Conservation (phyloP, 2,113 vertebrate genomes). For the Rhea americana region DNA sequence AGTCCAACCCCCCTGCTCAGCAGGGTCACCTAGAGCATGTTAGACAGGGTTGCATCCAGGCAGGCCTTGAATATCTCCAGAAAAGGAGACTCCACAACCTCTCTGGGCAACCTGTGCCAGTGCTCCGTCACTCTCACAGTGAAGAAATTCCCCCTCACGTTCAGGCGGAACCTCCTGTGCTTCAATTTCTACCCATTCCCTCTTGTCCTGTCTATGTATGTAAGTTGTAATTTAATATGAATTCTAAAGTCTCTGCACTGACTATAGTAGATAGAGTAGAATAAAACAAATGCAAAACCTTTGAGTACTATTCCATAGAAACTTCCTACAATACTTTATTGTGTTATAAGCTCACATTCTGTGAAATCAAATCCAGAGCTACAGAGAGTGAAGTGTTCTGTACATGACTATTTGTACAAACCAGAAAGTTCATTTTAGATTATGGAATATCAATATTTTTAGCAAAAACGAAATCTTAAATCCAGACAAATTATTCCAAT, state of each 20-base stretch:
- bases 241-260: background rate
- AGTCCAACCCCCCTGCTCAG: no score
- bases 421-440: background rate
- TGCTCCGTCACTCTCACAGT: no score
- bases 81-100: no score
- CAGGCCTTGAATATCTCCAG: no score
- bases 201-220: background rate
- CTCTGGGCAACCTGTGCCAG: no score
- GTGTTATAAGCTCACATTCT: background rate
- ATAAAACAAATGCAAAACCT: background rate
- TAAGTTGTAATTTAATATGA: background rate
- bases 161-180: no score
- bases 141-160: no score
- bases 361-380: background rate
- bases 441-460: background rate
- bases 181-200: no score
- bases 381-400: background rate
- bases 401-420: background rate
- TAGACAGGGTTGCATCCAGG: no score
- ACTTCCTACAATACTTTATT: background rate
- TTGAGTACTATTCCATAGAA: background rate
- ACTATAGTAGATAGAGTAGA: background rate
- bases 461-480: conserved; percentile 43
- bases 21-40: no score
- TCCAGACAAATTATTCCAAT: conserved; percentile 19